Conservation (phyloP, 2,797 vertebrate genomes). For the Prionace glauca region DNA sequence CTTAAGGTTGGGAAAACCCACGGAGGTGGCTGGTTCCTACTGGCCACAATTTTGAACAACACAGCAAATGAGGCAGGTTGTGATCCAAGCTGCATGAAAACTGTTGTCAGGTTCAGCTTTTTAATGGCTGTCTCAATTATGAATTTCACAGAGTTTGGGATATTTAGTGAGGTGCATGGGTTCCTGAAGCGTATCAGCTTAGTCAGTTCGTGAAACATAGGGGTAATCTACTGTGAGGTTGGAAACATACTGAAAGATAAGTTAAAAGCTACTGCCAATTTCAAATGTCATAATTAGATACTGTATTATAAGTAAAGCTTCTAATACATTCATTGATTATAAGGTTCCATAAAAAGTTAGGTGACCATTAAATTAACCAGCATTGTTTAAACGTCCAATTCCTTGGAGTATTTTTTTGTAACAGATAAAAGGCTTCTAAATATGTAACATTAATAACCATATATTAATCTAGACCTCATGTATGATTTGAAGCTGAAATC, state of each 20-base stretch:
- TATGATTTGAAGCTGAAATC: background rate
- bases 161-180: background rate
- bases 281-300: background rate
- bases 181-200: background rate
- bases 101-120: background rate
- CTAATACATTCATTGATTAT: background rate
- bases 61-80: background rate
- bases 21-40: background rate
- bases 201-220: background rate
- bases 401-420: background rate
- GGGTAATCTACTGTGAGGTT: background rate
- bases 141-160: background rate
- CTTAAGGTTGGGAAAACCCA: background rate
- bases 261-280: background rate
- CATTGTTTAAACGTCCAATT: background rate
- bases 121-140: background rate
- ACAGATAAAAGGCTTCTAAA: background rate
- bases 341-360: background rate
- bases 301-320: background rate
- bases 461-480: background rate
- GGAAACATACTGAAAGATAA: background rate
- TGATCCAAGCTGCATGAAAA: background rate
- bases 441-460: background rate
- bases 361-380: background rate
- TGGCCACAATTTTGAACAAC: background rate